Percentiles rank a stretch among this genome's conserved stretches.
Evolutionary conservation across 2,888 invertebrate genomes (phyloP).

Genomic region (Andrena chrysosceles): DNA sequence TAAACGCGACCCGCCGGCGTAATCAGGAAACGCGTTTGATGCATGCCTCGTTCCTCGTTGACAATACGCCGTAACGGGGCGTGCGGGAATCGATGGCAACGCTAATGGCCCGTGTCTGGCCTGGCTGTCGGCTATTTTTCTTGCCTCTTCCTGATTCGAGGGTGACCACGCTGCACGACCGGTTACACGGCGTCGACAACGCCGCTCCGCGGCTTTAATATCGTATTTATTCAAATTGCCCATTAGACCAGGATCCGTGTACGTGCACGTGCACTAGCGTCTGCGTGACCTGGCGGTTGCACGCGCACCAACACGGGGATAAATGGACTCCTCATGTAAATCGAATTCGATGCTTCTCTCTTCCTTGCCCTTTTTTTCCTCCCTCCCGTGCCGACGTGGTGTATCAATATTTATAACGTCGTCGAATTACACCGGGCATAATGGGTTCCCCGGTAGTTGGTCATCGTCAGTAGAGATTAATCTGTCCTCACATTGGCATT

Average conservation of each 20-base stretch:
- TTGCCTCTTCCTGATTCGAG: slow-evolving; percentile 62
- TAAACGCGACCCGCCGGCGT: slow-evolving; percentile 19
- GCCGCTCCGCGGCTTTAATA: slow-evolving; percentile 61
- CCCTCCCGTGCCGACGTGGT: background rate
- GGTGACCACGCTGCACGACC: slow-evolving; percentile 51
- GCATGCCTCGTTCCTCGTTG: slow-evolving; percentile 33
- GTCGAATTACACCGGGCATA: slow-evolving; percentile 51
- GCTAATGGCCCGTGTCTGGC: slow-evolving; percentile 62
- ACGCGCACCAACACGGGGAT: slow-evolving; percentile 35
- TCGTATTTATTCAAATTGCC: slow-evolving; percentile 75
- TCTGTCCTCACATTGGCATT: slow-evolving; percentile 8
- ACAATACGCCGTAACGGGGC: slow-evolving; percentile 59
- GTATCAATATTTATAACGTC: slow-evolving; percentile 65
- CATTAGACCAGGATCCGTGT: slow-evolving; percentile 55
- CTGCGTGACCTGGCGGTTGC: slow-evolving; percentile 12
- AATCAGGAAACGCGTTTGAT: slow-evolving; percentile 52
- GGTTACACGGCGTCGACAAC: slow-evolving; percentile 66
- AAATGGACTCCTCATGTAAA: slow-evolving; percentile 73
- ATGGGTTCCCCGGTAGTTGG: slow-evolving; percentile 24
- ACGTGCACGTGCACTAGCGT: slow-evolving; percentile 5
- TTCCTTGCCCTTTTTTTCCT: no score
- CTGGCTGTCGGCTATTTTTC: slow-evolving; percentile 64
- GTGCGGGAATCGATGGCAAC: slow-evolving; percentile 64
- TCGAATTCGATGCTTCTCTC: slow-evolving; percentile 45
- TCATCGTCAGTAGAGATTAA: slow-evolving; percentile 46